Evolutionary conservation across 1,140 invertebrate genomes (phyloP).

Genomic region (Zaprionus inermis): DNA sequence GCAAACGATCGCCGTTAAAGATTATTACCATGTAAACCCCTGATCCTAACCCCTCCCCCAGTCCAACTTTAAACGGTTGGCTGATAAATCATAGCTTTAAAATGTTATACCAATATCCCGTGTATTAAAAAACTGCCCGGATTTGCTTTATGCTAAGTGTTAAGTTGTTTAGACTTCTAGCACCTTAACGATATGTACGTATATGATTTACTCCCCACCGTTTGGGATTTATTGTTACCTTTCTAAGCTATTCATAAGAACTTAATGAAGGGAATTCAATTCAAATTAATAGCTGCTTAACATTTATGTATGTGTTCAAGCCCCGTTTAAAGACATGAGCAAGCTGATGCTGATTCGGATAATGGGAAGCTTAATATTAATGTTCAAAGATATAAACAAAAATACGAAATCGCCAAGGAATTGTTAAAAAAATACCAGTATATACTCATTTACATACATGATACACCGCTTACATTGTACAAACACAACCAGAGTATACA

Average conservation of each 20-base stretch:
- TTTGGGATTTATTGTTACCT: conserved; percentile 61
- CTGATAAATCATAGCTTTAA: conserved; percentile 74
- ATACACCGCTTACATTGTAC: conserved; percentile 57
- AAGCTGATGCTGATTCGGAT: conserved; percentile 25
- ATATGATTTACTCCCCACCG: conserved; percentile 29
- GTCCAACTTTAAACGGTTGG: conserved; percentile 46
- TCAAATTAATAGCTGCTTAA: conserved; percentile 62
- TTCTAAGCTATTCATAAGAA: conserved; percentile 68
- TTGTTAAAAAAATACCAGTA: conserved; percentile 63
- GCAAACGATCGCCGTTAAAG: conserved; percentile 62
- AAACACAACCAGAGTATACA: conserved; percentile 46
- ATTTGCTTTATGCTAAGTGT: conserved; percentile 57
- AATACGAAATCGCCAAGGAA: conserved; percentile 81
- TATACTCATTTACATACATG: conserved; percentile 48
- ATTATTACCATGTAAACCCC: conserved; percentile 38
- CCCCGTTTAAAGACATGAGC: conserved; percentile 35
- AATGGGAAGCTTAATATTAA: conserved; percentile 44
- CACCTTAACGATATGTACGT: conserved; percentile 15
- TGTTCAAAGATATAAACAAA: conserved; percentile 58
- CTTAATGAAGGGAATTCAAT: conserved; percentile 30
- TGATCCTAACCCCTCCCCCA: conserved; percentile 6
- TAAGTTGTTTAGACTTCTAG: conserved; percentile 13
- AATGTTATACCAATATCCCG: conserved; percentile 73
- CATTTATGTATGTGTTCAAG: conserved; percentile 47
- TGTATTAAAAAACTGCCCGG: conserved; percentile 67